Percentiles rank a stretch among this genome's conserved stretches.
Evolutionary conservation across 2,888 invertebrate genomes (phyloP).

Genomic region (Andrena bicolor): DNA sequence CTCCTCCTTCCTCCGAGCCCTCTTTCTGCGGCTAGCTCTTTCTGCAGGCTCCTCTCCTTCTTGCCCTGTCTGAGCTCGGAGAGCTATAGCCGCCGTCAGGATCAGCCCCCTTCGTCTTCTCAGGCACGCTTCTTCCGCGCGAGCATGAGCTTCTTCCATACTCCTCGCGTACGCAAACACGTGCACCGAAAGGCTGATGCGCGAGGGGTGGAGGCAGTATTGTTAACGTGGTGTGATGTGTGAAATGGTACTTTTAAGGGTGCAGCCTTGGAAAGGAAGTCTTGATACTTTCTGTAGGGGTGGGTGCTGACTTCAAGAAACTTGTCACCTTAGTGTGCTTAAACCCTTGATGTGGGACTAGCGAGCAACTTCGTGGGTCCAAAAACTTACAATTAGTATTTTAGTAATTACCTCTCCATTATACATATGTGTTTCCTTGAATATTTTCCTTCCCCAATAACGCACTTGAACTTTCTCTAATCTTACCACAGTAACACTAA

Average conservation of each 20-base stretch:
- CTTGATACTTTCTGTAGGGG: not conserved
- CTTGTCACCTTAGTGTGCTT: not conserved
- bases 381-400: too few species aligned
- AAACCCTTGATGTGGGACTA: not conserved
- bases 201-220: not conserved
- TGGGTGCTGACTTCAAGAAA: not conserved
- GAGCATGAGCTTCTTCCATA: slow-evolving; percentile 48
- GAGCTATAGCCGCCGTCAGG: slow-evolving; percentile 65
- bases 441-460: too few species aligned
- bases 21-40: slow-evolving; percentile 26
- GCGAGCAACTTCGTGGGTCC: not conserved
- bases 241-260: not conserved
- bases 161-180: slow-evolving; percentile 65
- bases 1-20: slow-evolving; percentile 41
- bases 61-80: slow-evolving; percentile 43
- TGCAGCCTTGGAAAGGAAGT: not conserved
- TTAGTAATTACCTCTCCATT: too few species aligned
- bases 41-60: slow-evolving; percentile 14
- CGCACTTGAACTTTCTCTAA: too few species aligned
- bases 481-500: too few species aligned
- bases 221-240: not conserved
- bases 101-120: slow-evolving; percentile 59
- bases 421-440: too few species aligned
- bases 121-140: slow-evolving; percentile 53
- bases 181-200: slow-evolving; percentile 34